phyloP scores from a whole-genome alignment of 2,888 invertebrate genomes.

The Amorpha juglandis region DNA sequence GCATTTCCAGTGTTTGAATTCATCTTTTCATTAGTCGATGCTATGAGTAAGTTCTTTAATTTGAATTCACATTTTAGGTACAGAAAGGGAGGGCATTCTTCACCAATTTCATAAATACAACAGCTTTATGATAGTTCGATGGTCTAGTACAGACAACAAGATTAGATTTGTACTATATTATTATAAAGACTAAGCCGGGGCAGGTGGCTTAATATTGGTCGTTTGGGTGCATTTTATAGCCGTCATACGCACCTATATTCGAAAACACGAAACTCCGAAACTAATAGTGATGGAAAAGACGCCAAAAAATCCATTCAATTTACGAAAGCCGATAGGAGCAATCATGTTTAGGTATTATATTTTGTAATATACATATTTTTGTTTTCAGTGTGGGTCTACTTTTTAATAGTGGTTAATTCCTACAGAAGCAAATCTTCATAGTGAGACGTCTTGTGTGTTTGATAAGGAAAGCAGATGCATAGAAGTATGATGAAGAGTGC shows the following conservation, averaged over 20 bases:
- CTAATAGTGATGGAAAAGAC: background rate
- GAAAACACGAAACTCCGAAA: slow-evolving; percentile 1
- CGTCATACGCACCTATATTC: slow-evolving; percentile 40
- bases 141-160: no score
- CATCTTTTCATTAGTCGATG: slow-evolving; percentile 55
- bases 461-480: slow-evolving; percentile 16
- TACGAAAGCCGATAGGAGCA: background rate
- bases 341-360: slow-evolving; percentile 19
- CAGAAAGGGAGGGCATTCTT: no score
- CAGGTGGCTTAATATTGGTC: no score
- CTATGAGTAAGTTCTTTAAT: slow-evolving; percentile 52
- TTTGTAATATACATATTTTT: slow-evolving; percentile 37
- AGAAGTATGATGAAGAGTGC: background rate
- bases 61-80: background rate
- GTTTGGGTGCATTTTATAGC: slow-evolving; percentile 47
- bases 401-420: slow-evolving; percentile 63
- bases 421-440: slow-evolving; percentile 45
- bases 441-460: background rate
- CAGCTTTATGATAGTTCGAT: no score
- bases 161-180: no score
- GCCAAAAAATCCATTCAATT: background rate
- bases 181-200: no score
- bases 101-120: background rate
- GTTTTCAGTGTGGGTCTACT: slow-evolving; percentile 70
- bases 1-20: slow-evolving; percentile 63